Evolutionary conservation across 1,140 invertebrate genomes (phyloP).

Genomic region (Lepidurus packardi): DNA sequence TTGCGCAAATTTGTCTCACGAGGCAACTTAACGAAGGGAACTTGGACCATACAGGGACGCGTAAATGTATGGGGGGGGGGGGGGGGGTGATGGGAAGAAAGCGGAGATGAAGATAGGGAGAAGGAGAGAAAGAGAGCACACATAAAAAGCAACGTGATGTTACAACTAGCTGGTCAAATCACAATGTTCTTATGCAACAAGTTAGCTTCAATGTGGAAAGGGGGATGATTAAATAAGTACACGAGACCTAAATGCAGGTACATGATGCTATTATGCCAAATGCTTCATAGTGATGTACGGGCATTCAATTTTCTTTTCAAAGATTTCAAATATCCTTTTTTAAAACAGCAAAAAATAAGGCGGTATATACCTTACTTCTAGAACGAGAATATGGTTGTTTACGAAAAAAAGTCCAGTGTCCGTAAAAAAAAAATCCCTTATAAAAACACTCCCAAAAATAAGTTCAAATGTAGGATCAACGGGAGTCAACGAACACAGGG

Average conservation of each 20-base stretch:
- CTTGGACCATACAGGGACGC: not conserved
- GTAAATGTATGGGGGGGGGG: not conserved
- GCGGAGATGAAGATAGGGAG: not conserved
- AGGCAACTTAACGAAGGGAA: conserved; percentile 13
- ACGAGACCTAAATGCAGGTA: conserved; percentile 9
- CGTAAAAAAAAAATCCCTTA: too few relatives aligned
- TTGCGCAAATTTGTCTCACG: conserved; percentile 12
- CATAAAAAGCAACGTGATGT: not conserved
- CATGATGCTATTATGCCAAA: conserved; percentile 1
- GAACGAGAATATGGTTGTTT: not conserved
- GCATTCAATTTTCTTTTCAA: not conserved
- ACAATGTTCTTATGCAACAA: not conserved
- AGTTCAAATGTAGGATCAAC: too few relatives aligned
- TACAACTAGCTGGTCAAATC: not conserved
- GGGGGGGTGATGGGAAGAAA: not conserved
- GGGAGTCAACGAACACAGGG: not conserved
- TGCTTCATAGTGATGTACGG: not conserved
- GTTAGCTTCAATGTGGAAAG: not conserved
- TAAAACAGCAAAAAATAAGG: not conserved
- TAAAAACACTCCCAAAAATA: too few relatives aligned
- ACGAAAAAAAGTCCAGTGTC: too few relatives aligned
- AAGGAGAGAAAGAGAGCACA: not conserved
- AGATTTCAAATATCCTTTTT: not conserved
- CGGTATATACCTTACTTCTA: not conserved
- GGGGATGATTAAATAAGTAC: not conserved